Base-by-base conservation (phyloP, 35 echinoderm and acorn worm species). In the Stichopus chloronotus region DNA sequence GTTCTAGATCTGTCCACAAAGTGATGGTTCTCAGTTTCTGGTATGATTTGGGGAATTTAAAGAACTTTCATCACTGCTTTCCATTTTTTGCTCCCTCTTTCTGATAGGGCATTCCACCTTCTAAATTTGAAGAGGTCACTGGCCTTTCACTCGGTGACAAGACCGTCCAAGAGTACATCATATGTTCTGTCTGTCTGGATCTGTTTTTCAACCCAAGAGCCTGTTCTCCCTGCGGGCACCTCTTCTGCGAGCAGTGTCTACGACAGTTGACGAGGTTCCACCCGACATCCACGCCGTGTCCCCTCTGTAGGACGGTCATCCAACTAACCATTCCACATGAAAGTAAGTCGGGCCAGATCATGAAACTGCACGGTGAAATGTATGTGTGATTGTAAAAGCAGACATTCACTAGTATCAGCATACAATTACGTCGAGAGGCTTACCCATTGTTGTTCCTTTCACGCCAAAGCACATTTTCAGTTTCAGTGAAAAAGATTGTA, bases 171-270 rank as follows among this genome's bases (percentile, higher is more conserved):
- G 95, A 97, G 90, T 94, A 85, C 82, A 93, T 86, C 4, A 94
- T 94, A 17, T 98, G 96, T 79, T 58, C 94, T 22, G 94, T 98
- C 9, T 98, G 96, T 78, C 78, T 98, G 63, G 96, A 98, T 77
- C 55, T 98, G 56, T 98, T 92, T 89, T 95, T 88, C 56, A 86
- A 98, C 53, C 96, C 96, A 19, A 83, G 94, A 52, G 57, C 71
- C 11, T 98, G 96, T 82, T 76, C 90, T 5, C 96, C 96, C 4
- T 98, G 96, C 56, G 86, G 91, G 25, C 96, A 98, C 68, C 85
- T 98, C 57, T 98, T 98, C 92, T 98, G 96, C 77, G 96, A 98
- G 72, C 94, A 95, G 11, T 98, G 96, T 63, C 90, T 98, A 23
- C 94, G 96, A 25, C 96, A 95, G 88, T 55, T 98, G 74, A 92